Conservation (phyloP, 1,140 invertebrate genomes). For the Lethocerus indicus region DNA sequence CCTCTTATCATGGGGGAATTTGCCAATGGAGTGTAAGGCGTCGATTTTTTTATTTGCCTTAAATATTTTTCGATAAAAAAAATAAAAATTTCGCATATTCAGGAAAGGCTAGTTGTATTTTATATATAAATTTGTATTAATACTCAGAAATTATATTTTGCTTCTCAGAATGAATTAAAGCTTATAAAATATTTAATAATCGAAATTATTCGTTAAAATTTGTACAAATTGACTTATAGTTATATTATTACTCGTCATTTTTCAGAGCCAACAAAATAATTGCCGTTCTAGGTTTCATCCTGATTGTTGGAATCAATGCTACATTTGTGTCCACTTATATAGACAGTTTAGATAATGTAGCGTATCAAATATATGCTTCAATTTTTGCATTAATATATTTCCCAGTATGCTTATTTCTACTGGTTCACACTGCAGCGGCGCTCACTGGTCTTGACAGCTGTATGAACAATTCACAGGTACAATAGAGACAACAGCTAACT, state of each 20-base stretch:
- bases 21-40: constrained; percentile 48
- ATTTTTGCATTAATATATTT: constrained; percentile 17
- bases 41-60: neutral
- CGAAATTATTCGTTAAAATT: neutral
- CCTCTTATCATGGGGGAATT: constrained; percentile 69
- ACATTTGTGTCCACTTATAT: constrained; percentile 5
- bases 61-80: neutral
- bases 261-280: constrained; percentile 13
- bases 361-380: constrained; percentile 5
- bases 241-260: neutral
- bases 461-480: constrained; percentile 7
- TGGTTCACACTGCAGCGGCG: constrained; percentile 29
- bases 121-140: neutral
- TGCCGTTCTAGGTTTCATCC: constrained; percentile 6
- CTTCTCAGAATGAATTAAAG: neutral
- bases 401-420: constrained; percentile 18
- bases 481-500: too few species aligned
- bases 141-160: neutral
- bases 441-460: constrained; percentile 5
- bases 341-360: constrained; percentile 1
- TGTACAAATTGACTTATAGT: neutral
- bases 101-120: neutral
- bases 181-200: neutral
- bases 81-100: neutral
- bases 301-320: constrained; percentile 10